These are phyloP conservation scores for Leucoma salicis DNA, from an alignment of 2,888 invertebrate genomes.

Conservation along the genomic window DNA sequence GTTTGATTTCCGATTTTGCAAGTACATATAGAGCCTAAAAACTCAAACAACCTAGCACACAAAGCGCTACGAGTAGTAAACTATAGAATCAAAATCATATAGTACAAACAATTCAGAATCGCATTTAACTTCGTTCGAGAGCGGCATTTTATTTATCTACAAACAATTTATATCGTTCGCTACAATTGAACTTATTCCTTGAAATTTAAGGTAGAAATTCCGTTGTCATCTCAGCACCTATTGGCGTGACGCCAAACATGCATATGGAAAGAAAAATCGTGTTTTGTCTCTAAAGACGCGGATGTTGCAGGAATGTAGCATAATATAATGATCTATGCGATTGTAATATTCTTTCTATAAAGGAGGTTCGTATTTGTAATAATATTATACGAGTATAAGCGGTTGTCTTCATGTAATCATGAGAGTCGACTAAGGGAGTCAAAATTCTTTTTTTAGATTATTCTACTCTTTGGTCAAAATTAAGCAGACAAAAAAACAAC, in stretches of 20 bases:
- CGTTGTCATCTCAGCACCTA: background rate
- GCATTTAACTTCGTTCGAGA: slow-evolving; percentile 27
- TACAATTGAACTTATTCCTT: background rate
- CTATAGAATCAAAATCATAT: slow-evolving; percentile 20
- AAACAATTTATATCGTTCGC: slow-evolving; percentile 7
- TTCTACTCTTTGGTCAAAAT: too few species aligned
- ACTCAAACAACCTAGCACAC: too few species aligned
- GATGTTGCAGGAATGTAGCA: slow-evolving; percentile 4
- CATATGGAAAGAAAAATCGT: slow-evolving; percentile 21
- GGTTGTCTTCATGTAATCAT: too few species aligned
- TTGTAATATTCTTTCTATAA: too few species aligned
- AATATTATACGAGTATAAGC: too few species aligned
- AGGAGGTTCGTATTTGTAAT: too few species aligned
- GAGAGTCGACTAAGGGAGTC: too few species aligned
- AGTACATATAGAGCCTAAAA: too few species aligned
- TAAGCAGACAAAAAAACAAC: too few species aligned
- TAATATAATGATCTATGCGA: too few species aligned
- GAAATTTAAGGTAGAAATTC: slow-evolving; percentile 12
- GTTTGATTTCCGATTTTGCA: too few species aligned
- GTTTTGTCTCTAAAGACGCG: slow-evolving; percentile 22
- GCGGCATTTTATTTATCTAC: slow-evolving; percentile 25
- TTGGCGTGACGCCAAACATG: slow-evolving; percentile 16
- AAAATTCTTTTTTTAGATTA: too few species aligned
- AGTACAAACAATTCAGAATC: slow-evolving; percentile 28
- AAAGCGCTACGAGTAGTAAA: background rate